phyloP scores from a whole-genome alignment of 2,113 vertebrate species.

The Pteropus alecto region DNA sequence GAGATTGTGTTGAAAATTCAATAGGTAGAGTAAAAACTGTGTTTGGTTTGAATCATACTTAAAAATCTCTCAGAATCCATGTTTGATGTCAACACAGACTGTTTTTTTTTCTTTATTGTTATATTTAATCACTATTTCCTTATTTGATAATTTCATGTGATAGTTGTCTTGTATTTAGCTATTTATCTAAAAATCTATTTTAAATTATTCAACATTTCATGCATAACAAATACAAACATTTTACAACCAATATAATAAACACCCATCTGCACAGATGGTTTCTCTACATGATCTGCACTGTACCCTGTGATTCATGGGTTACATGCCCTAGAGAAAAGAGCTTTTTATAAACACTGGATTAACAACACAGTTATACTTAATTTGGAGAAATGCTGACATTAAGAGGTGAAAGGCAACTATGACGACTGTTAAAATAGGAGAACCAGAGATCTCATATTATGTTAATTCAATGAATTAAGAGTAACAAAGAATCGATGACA shows the following conservation, averaged over 20 bases:
- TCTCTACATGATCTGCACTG: background rate
- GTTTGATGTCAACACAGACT: background rate
- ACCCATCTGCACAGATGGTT: background rate
- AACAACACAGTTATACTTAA: conserved; percentile 7
- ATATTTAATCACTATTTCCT: background rate
- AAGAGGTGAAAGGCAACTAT: background rate
- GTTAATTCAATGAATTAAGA: background rate
- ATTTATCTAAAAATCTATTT: background rate
- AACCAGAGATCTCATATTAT: background rate
- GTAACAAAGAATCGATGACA: background rate
- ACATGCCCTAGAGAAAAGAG: background rate
- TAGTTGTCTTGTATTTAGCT: background rate
- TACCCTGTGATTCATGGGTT: conserved; percentile 23
- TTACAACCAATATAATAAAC: conserved; percentile 46
- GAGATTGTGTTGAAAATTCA: background rate
- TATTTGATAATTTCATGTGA: background rate
- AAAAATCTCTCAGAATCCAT: background rate
- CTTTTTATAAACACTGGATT: conserved; percentile 36
- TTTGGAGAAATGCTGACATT: conserved; percentile 1
- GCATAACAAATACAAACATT: conserved; percentile 36
- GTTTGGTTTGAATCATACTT: background rate
- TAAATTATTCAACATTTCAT: conserved; percentile 43
- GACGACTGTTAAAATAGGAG: background rate
- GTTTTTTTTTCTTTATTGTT: background rate
- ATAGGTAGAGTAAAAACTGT: background rate